phyloP scores from a whole-genome alignment of 2,113 vertebrate genomes.

The Eulacestoma nigropectus region DNA sequence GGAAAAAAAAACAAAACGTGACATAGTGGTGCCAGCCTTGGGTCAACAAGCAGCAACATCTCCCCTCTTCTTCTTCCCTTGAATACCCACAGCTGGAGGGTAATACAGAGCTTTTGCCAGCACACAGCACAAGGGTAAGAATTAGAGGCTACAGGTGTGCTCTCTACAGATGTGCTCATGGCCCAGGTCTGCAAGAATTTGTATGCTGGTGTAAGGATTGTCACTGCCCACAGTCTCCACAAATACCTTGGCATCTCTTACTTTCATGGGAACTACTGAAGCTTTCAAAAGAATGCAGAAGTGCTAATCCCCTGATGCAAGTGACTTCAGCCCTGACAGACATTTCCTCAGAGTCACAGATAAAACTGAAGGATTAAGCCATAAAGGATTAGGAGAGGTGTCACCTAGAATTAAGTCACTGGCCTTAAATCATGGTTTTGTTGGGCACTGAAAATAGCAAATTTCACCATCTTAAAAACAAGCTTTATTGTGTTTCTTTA shows the following conservation, averaged over 20 bases:
- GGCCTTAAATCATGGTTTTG: not conserved
- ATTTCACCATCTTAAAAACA: not conserved
- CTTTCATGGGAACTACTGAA: not conserved
- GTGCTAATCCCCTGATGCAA: not conserved
- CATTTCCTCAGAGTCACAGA: not conserved
- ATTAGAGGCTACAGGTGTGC: not conserved
- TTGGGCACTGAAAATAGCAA: not conserved
- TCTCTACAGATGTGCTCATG: not conserved
- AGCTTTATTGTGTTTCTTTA: not conserved
- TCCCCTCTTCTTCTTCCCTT: not conserved
- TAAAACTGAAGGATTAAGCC: slow-evolving; percentile 29
- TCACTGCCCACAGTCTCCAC: not conserved
- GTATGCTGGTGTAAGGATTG: not conserved
- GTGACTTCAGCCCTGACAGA: slow-evolving; percentile 33
- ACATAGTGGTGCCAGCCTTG: not conserved
- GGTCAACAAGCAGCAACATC: not conserved
- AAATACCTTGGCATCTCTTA: not conserved
- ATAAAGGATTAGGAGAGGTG: slow-evolving; percentile 5
- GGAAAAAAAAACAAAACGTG: not conserved
- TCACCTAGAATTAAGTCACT: not conserved
- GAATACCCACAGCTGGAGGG: not conserved
- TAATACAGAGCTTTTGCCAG: not conserved
- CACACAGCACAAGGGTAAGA: not conserved
- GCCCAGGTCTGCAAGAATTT: not conserved
- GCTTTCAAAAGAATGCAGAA: slow-evolving; percentile 19